These are phyloP conservation scores for Siniperca scherzeri DNA, from an alignment of 2,797 vertebrate species.

Conservation along the genomic window DNA sequence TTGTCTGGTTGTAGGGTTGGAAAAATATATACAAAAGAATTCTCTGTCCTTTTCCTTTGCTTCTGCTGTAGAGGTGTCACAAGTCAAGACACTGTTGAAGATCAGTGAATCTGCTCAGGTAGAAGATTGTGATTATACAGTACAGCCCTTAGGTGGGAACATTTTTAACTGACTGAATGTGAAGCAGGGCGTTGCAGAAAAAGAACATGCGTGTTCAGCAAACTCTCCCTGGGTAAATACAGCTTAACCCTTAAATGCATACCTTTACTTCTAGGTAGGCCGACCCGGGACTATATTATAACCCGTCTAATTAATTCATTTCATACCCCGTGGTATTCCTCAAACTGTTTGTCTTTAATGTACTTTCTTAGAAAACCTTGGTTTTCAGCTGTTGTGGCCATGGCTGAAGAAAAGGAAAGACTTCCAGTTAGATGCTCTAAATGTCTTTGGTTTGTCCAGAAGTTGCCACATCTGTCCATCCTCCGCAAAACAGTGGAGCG, in stretches of 20 bases:
- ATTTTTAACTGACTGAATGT: conserved; percentile 20
- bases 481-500: neutral
- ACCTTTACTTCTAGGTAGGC: neutral
- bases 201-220: conserved; percentile 45
- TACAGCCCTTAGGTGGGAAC: conserved; percentile 10
- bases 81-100: neutral
- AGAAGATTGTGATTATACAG: conserved; percentile 8
- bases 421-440: neutral
- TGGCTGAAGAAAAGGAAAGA: neutral
- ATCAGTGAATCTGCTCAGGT: neutral
- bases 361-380: no score
- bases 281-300: neutral
- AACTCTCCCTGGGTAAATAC: conserved; percentile 44
- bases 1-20: neutral
- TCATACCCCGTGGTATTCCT: neutral
- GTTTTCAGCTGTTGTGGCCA: neutral
- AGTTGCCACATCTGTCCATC: neutral
- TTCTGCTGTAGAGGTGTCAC: neutral
- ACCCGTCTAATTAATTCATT: neutral
- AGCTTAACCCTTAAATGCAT: conserved; percentile 18
- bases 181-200: conserved; percentile 24
- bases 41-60: neutral
- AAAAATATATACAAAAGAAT: neutral
- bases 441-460: neutral
- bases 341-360: neutral